A percentile compares a stretch with the other conserved stretches of the same genome.
Evolutionary conservation across 2,797 vertebrate genomes (phyloP).

Genomic region (Amblyopsis hoosieri): DNA sequence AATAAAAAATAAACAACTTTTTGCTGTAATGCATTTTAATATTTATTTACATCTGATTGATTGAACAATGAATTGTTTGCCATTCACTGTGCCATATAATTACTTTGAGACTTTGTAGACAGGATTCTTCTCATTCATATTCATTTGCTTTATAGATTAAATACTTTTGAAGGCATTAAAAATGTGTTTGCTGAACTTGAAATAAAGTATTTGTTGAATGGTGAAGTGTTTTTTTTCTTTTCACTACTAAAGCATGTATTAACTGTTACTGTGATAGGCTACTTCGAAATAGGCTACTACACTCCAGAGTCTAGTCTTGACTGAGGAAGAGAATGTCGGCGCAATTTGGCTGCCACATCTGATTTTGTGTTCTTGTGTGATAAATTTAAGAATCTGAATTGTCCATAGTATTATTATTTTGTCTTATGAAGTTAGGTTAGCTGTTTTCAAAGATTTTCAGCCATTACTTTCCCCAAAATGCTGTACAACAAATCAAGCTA

Average conservation of each 20-base stretch:
- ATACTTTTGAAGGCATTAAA: slow-evolving; percentile 78
- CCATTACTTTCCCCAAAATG: no score
- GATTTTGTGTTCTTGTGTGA: no score
- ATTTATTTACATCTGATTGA: slow-evolving; percentile 78
- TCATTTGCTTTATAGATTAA: slow-evolving; percentile 78
- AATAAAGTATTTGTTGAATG: slow-evolving; percentile 83
- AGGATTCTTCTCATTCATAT: slow-evolving; percentile 79
- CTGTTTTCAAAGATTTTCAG: no score
- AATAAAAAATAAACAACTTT: slow-evolving; percentile 77
- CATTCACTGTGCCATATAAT: slow-evolving; percentile 74
- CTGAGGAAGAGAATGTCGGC: no score
- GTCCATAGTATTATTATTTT: slow-evolving; percentile 3
- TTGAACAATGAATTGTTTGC: slow-evolving; percentile 71
- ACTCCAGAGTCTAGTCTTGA: no score
- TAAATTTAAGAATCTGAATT: no score
- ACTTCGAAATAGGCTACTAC: no score
- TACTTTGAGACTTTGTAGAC: slow-evolving; percentile 76
- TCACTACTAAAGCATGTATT: no score
- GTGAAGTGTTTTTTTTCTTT: slow-evolving; percentile 35
- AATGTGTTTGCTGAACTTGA: slow-evolving; percentile 71
- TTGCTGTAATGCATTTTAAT: slow-evolving; percentile 79
- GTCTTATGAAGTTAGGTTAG: slow-evolving; percentile 32
- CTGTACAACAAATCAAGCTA: no score
- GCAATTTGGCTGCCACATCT: no score
- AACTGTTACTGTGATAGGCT: not conserved